Conservation (phyloP, 92 coral and sea anemone genomes). For the Porites rus region DNA sequence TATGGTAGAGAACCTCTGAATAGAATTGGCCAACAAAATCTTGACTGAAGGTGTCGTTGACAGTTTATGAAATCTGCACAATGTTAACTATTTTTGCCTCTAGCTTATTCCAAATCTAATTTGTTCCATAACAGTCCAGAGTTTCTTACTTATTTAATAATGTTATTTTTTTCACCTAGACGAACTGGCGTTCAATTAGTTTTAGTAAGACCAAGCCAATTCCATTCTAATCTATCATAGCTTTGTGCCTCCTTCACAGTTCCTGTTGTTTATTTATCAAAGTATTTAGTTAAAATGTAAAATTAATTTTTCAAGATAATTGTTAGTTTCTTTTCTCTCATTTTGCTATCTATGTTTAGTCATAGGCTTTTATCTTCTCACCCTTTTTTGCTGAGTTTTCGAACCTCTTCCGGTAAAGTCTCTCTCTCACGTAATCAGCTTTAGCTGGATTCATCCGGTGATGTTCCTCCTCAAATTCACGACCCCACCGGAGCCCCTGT, state of each 20-base stretch:
- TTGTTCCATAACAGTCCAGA: too few relatives aligned
- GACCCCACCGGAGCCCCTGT: conserved; percentile 75
- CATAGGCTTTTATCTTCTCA: not conserved
- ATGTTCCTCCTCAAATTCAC: conserved; percentile 57
- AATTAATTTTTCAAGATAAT: too few relatives aligned
- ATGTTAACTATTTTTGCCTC: too few relatives aligned
- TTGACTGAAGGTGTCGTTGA: too few relatives aligned
- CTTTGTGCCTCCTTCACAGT: not conserved
- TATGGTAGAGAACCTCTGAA: too few relatives aligned
- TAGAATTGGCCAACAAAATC: too few relatives aligned
- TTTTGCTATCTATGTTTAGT: not conserved
- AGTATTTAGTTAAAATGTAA: too few relatives aligned
- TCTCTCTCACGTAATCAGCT: conserved; percentile 23
- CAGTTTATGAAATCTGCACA: too few relatives aligned
- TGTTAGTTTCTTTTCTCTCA: not conserved
- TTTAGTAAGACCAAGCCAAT: too few relatives aligned
- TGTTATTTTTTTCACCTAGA: not conserved
- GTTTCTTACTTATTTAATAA: too few relatives aligned
- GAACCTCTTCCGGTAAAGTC: not conserved
- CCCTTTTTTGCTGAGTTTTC: conserved; percentile 33
- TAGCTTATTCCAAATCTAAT: too few relatives aligned
- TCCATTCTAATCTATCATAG: not conserved
- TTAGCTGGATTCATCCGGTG: conserved; percentile 28
- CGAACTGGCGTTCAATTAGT: not conserved
- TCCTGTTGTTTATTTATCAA: too few relatives aligned